Conservation (phyloP, 2,113 vertebrate species). For the Erythrocebus patas region DNA sequence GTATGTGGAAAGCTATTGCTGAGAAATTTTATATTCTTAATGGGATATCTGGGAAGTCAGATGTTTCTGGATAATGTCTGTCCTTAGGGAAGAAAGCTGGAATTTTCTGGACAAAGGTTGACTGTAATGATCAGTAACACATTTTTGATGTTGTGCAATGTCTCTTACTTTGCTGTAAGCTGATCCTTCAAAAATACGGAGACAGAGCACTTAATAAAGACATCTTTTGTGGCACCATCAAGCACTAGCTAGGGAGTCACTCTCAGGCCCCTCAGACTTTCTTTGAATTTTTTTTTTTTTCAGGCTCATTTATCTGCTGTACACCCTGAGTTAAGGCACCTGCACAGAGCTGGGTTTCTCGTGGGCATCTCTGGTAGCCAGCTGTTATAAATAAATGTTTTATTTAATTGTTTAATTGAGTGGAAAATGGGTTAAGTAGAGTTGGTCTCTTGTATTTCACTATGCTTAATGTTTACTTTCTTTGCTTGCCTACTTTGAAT, state of each 20-base stretch:
- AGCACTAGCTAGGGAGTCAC: neutral
- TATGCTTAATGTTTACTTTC: neutral
- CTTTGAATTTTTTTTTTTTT: neutral
- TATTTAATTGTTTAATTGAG: neutral
- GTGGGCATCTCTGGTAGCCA: neutral
- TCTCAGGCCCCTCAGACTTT: neutral
- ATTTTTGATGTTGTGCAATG: neutral
- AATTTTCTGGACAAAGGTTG: conserved; percentile 7
- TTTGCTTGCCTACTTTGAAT: conserved; percentile 14
- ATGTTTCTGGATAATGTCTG: neutral
- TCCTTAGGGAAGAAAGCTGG: neutral
- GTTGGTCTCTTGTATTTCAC: neutral
- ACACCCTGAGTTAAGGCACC: neutral
- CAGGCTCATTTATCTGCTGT: neutral
- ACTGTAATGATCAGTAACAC: neutral
- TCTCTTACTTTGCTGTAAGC: neutral
- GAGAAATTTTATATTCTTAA: neutral
- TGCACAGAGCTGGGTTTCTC: neutral
- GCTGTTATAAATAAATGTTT: neutral
- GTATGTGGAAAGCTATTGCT: neutral
- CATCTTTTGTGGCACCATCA: neutral
- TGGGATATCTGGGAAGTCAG: neutral
- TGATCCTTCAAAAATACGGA: neutral
- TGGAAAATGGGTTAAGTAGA: neutral
- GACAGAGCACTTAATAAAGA: neutral